A percentile compares a stretch with the other conserved stretches of the same genome.
Conservation (phyloP, 2,888 invertebrate species). For the Calephelis perditalis region DNA sequence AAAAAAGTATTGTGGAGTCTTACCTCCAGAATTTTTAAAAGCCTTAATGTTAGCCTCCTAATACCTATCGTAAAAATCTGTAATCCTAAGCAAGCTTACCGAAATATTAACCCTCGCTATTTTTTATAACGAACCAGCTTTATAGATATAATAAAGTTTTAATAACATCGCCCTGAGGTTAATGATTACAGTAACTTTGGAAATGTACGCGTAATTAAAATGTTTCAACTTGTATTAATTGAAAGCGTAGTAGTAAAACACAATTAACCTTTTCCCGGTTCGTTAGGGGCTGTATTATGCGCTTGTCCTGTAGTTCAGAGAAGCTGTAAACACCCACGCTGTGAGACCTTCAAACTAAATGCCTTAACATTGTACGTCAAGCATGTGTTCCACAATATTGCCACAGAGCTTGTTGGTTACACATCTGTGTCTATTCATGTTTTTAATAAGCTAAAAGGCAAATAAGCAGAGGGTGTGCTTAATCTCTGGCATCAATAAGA, state of each 20-base stretch:
- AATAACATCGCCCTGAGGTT: slow-evolving; percentile 4
- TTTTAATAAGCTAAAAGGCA: too few species aligned
- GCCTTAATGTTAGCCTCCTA: too few species aligned
- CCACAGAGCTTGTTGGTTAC: too few species aligned
- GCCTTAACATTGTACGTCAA: slow-evolving; percentile 15
- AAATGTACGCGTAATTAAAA: slow-evolving; percentile 23
- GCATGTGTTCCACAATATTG: neutral
- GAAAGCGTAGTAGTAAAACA: slow-evolving; percentile 39
- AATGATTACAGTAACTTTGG: neutral
- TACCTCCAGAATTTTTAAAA: too few species aligned
- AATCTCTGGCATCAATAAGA: too few species aligned
- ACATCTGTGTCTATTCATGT: too few species aligned
- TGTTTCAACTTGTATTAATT: slow-evolving; percentile 26
- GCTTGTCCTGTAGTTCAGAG: slow-evolving; percentile 31
- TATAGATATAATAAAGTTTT: slow-evolving; percentile 7
- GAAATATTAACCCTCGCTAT: neutral
- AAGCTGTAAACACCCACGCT: slow-evolving; percentile 36
- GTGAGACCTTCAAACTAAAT: slow-evolving; percentile 32
- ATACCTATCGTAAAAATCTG: neutral
- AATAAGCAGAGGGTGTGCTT: too few species aligned
- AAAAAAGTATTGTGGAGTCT: too few species aligned
- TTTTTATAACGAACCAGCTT: slow-evolving; percentile 3
- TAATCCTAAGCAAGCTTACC: neutral
- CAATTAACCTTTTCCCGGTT: slow-evolving; percentile 51
- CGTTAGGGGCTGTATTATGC: slow-evolving; percentile 34